Evolutionary conservation across 2,888 invertebrate species (phyloP), one percentile per base, ranked within the genome.

Genomic region (Lacanobia oleracea): DNA sequence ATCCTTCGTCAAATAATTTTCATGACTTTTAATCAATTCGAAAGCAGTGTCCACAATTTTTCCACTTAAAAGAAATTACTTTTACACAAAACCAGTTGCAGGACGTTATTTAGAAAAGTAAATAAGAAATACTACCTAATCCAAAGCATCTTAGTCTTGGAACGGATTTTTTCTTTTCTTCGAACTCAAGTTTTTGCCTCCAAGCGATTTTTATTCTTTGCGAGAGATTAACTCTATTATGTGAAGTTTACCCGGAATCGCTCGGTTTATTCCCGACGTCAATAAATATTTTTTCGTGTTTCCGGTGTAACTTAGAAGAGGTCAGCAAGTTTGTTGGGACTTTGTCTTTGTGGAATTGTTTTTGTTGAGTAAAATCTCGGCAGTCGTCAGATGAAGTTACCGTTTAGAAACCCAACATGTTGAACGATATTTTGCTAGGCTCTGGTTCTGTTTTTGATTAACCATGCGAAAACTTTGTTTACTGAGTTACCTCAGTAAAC

Each of bases 191-290:
- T 56, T 70, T 61, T 67, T 73, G 61, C 75, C 65, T 67, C 27
- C 6, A 1, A 68, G 61, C 40, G 48, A 79, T 73, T 79, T 68
- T 72, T n/a, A 82, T 72, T 71, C 18, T 75, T 74, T 43, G 72
- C 50, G 10, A 77, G 54, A 78, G 74, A 81, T 81, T 80, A 74
- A 75, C 59, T 78, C 63, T 81, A 50, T 77, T 80, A 67, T 60
- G 33, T 65, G 53, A 37, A 65, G 33, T 59, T 81, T 40, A 40
- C 53, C 67, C 2, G 16, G 45, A 37, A 69, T 57, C n/a, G 16
- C 27, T 64, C 37, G 57, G 62, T 81, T 65, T 66, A 77, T 68
- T 53, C 43, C 16, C 33, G 48, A 50, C 43, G n/a, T 75, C 64
- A 68, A 53, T 65, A 12, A 53, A 61, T 53, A 2, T 62, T 53